Base-by-base conservation (phyloP, 2,797 vertebrate species). In the Ciconia nigra region DNA sequence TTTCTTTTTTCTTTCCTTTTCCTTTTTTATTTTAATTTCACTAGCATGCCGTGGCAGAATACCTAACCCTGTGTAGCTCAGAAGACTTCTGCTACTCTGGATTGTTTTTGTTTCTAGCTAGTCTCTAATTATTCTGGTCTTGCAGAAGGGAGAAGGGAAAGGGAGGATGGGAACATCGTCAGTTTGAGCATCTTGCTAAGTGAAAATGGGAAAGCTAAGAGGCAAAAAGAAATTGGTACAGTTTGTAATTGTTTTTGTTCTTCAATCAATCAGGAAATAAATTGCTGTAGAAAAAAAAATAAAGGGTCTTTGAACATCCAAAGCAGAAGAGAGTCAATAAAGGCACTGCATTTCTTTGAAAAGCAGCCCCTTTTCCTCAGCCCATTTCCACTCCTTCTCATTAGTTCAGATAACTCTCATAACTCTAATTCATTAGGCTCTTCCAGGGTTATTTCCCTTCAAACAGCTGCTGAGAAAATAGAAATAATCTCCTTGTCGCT, bases 211-310 rank as follows among this genome's bases (percentile, higher is more conserved):
- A 95, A 90, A 94, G 58, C 89, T 93, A 79, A 83, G 80, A 93
- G 92, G 82, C 77, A 90, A 77, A 90, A 88, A 79, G 66, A 85
- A 89, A 95, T 89, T 44, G 37, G 77, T 95, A 84, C 84, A 95
- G 86, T 95, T 95, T 93, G 66, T 95, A 95, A 94, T 96, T 97
- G 92, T 89, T 96, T 93, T 81, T 94, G 44, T 94, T 97, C 96
- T 96, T 97, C 89, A 95, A 18, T 95, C 84, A 59, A 73, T 85
- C 79, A 76, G 84, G 90, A 95, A 96, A 96, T 87, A 94, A 96
- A 92, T 52, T 95, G 72, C 92, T 79, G n/a, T 52, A 81, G 72
- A 41, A 39, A 73, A 24, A 24, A 70, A 61, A 46, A 41, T 31
- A 63, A 57, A 52, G 9, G 15, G 19, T 57, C 90, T 97, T 96